These are phyloP conservation scores for Cryptoblepharus egeriae DNA, from an alignment of 2,797 vertebrate species.

Conservation along the genomic window DNA sequence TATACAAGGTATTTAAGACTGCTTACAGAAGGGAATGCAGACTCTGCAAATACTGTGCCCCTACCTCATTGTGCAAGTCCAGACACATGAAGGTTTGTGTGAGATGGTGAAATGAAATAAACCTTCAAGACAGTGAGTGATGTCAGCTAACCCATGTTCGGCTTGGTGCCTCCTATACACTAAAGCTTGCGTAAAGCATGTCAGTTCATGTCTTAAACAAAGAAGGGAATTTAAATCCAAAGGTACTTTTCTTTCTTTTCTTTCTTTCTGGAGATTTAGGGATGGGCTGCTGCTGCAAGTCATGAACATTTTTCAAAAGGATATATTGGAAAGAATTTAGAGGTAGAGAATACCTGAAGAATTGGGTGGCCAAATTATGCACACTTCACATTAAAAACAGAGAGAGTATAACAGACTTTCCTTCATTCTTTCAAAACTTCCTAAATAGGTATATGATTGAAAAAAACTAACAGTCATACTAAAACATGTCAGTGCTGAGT, in stretches of 20 bases:
- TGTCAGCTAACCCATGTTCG: slow-evolving; percentile 59
- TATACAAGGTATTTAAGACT: neutral
- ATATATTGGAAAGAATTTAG: neutral
- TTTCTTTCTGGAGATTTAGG: slow-evolving; percentile 13
- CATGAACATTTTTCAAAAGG: neutral
- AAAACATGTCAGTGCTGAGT: no score
- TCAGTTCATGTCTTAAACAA: slow-evolving; percentile 61
- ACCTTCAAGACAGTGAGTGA: slow-evolving; percentile 58
- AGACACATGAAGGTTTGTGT: slow-evolving; percentile 52
- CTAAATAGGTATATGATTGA: no score
- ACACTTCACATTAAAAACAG: no score
- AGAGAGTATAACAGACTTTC: no score
- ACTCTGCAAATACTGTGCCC: slow-evolving; percentile 41
- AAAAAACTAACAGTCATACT: no score
- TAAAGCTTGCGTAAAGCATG: slow-evolving; percentile 61
- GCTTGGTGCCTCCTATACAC: slow-evolving; percentile 47
- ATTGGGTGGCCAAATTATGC: fast-evolving
- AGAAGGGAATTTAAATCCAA: slow-evolving; percentile 51
- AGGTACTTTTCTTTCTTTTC: neutral
- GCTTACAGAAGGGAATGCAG: slow-evolving; percentile 14
- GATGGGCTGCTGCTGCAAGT: neutral
- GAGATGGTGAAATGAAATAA: slow-evolving; percentile 65
- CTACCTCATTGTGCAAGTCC: slow-evolving; percentile 58
- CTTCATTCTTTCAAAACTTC: no score
- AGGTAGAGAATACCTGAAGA: neutral